Evolutionary conservation across 2,113 vertebrate genomes (phyloP).

Genomic region (Alexandromys fortis): DNA sequence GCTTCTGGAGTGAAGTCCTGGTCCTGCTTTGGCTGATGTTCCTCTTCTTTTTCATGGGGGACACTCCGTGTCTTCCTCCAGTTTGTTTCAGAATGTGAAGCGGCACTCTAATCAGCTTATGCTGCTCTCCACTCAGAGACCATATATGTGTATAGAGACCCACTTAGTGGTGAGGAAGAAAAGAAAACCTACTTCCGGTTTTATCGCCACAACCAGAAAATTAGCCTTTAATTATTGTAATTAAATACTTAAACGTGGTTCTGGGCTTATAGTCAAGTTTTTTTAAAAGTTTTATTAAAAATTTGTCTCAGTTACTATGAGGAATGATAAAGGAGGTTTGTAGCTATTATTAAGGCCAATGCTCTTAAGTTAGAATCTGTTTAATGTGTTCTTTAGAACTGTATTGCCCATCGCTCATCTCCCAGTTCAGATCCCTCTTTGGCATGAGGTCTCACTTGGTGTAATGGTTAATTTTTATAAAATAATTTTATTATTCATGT

Average conservation of each 20-base stretch:
- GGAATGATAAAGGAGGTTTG: constrained; percentile 36
- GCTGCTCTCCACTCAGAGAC: neutral
- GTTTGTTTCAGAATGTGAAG: neutral
- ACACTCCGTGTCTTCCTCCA: neutral
- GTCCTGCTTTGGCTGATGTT: neutral
- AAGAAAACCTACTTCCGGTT: neutral
- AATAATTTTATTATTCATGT: neutral
- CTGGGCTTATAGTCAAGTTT: constrained; percentile 43
- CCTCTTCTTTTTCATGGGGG: neutral
- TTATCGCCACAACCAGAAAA: constrained; percentile 54
- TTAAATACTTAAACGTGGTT: constrained; percentile 26
- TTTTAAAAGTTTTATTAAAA: constrained; percentile 64
- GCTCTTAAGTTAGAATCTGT: constrained; percentile 12
- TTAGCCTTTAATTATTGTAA: constrained; percentile 49
- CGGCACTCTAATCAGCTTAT: neutral
- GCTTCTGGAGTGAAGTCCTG: neutral
- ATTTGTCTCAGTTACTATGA: constrained; percentile 7
- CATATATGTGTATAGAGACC: constrained; percentile 26
- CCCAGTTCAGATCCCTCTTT: constrained; percentile 15
- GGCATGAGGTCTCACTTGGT: neutral
- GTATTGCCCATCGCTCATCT: neutral
- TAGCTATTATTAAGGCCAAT: constrained; percentile 27
- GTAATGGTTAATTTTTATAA: neutral
- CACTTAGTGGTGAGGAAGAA: neutral
- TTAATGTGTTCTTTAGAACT: neutral